Base-by-base conservation (phyloP, 2,113 vertebrate genomes). In the Pitta sordida region DNA sequence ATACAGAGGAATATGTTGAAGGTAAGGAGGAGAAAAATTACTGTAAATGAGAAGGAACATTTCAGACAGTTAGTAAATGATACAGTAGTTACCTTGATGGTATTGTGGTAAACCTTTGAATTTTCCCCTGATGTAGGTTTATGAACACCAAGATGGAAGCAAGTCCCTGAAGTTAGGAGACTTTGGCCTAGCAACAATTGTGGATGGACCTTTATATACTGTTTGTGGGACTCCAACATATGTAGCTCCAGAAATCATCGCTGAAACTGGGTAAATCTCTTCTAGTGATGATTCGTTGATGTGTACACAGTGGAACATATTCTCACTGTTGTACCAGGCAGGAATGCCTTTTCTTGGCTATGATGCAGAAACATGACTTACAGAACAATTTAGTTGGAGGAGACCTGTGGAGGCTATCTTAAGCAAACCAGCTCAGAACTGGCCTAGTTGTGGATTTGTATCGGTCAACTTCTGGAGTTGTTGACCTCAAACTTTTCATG, bases 171-270 rank as follows among this genome's bases (percentile, higher is more conserved):
- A 99, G 91, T 75, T 99, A 24, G 99, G 99, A 7, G 99, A 99
- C 96, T 99, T 99, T 91, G 99, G 99, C 46, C 96, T 99, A 97
- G 99, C 99, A 53, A 99, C 99, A 3, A 97, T 99, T 46, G 99
- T 99, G 27, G 99, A 99, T 19, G 99, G 99, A 46, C 98, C 98
- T 58, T 97, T 99, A 32, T 99, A 98, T 68, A 99, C 98, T 10
- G 98, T 99, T 67, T 99, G 99, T 95, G 99, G 99, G 46, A 99
- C 99, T 9, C 99, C 99, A 15, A 99, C 99, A 37, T 99, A 99
- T 36, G 99, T 99, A 93, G 99, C 99, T 90, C 99, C 99, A 68
- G 99, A 99, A 96, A 99, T 99, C 94, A 98, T 99, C 3, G 98
- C 99, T 69, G 99, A 99, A 97, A 98, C 98, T 9, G 99, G 99